Conservation (phyloP, 1,140 invertebrate genomes). For the Xylocopa sonorina region DNA sequence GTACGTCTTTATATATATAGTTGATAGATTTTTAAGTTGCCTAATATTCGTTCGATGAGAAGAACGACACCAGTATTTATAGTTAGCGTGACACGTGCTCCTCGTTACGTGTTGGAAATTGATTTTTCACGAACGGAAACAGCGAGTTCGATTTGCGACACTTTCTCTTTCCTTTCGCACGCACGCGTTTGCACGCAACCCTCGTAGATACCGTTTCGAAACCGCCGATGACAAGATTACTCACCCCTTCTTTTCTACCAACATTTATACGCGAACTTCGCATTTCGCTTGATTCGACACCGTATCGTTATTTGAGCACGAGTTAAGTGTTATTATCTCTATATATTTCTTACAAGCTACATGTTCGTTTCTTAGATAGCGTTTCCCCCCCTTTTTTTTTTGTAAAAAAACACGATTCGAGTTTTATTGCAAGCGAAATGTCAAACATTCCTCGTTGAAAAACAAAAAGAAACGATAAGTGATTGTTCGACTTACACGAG, state of each 20-base stretch:
- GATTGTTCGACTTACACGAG: not conserved
- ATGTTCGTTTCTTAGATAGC: not conserved
- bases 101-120: not conserved
- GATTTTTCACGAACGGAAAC: not conserved
- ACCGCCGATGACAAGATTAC: not conserved
- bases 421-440: not conserved
- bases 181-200: not conserved
- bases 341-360: not conserved
- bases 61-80: slow-evolving; percentile 46
- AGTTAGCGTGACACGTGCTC: slow-evolving; percentile 12
- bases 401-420: not conserved
- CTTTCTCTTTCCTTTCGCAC: not conserved
- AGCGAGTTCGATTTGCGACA: slow-evolving; percentile 9
- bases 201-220: not conserved
- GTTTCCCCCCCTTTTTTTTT: not conserved
- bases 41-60: slow-evolving; percentile 7
- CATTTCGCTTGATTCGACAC: not conserved
- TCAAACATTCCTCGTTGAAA: slow-evolving; percentile 27
- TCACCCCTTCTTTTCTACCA: not conserved
- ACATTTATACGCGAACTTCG: not conserved
- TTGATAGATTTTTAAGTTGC: not conserved
- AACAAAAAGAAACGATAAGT: no score
- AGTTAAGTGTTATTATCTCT: no score
- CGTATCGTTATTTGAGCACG: no score
- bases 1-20: slow-evolving; percentile 8